Percentiles rank a stretch among this genome's conserved stretches.
Evolutionary conservation across 2,797 vertebrate genomes (phyloP).

Genomic region (Molothrus aeneus): DNA sequence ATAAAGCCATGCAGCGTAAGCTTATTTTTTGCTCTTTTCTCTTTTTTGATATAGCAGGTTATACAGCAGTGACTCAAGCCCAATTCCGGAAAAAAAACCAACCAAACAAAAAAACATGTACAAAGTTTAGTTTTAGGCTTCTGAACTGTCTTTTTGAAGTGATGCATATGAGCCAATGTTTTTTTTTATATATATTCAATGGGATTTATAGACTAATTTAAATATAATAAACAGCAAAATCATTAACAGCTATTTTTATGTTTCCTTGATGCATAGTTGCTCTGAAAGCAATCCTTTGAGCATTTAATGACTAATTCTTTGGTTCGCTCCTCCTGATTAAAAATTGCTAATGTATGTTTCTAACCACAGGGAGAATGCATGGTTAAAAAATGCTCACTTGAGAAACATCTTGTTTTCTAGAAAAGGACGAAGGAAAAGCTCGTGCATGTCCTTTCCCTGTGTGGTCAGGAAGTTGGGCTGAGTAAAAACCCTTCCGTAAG

Average conservation of each 20-base stretch:
- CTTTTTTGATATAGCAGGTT: background rate
- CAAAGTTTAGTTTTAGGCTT: background rate
- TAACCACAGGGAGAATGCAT: background rate
- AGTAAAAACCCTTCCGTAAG: constrained; percentile 98
- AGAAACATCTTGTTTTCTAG: constrained; percentile 74
- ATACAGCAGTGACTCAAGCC: background rate
- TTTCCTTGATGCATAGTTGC: background rate
- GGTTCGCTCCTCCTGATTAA: background rate
- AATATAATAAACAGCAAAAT: background rate
- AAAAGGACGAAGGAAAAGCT: constrained; percentile 97
- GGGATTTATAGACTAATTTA: background rate
- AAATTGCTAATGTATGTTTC: background rate
- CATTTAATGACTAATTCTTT: background rate
- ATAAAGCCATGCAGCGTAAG: background rate
- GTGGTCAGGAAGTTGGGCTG: constrained; percentile 96
- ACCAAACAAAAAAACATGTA: background rate
- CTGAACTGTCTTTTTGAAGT: background rate
- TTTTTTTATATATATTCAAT: background rate
- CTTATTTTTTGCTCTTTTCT: background rate
- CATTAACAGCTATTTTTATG: background rate
- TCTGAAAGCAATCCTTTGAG: background rate
- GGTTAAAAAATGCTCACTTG: constrained; percentile 6
- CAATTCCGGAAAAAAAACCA: background rate
- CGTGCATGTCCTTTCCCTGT: constrained; percentile 94
- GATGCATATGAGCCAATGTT: background rate